Percentiles rank a stretch among this genome's conserved stretches.
Evolutionary conservation across 1,140 invertebrate species (phyloP).

Genomic region (Diorhabda elongata): DNA sequence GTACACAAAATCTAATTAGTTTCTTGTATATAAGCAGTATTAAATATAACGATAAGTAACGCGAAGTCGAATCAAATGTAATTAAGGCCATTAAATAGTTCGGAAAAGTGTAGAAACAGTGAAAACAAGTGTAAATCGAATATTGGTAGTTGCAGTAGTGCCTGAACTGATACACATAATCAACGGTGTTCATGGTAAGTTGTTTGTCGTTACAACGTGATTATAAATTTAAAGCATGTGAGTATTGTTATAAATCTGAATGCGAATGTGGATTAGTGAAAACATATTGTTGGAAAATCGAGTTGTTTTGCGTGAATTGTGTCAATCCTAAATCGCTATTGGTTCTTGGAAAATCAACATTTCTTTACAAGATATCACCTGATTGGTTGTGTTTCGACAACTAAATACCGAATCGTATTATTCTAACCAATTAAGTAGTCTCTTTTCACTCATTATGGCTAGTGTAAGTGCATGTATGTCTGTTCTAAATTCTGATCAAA

Average conservation of each 20-base stretch:
- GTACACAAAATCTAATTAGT: slow-evolving; percentile 43
- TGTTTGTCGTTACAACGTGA: slow-evolving; percentile 20
- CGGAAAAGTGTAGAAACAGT: slow-evolving; percentile 29
- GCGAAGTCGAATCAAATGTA: slow-evolving; percentile 32
- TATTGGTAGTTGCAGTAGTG: slow-evolving; percentile 10
- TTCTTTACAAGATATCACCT: slow-evolving; percentile 58
- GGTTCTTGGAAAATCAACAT: slow-evolving; percentile 56
- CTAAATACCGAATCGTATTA: slow-evolving; percentile 46
- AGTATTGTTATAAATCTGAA: neutral
- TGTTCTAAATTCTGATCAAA: slow-evolving; percentile 13
- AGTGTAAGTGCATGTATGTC: slow-evolving; percentile 21
- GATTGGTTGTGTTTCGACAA: slow-evolving; percentile 57
- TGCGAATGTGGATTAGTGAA: neutral
- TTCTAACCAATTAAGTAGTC: slow-evolving; percentile 51
- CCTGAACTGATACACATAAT: slow-evolving; percentile 24
- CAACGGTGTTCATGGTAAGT: slow-evolving; percentile 43
- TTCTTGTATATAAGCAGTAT: slow-evolving; percentile 34
- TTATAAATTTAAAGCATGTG: slow-evolving; percentile 10
- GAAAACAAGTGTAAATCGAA: slow-evolving; percentile 25
- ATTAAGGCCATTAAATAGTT: slow-evolving; percentile 29
- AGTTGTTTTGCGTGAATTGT: slow-evolving; percentile 18
- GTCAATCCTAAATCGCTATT: slow-evolving; percentile 52
- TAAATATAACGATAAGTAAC: slow-evolving; percentile 37
- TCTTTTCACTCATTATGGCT: slow-evolving; percentile 37
- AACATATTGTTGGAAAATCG: slow-evolving; percentile 5